Evolutionary conservation across 2,888 invertebrate species (phyloP), one percentile per base, ranked within the genome.

Genomic region (Acrobasis consociella): DNA sequence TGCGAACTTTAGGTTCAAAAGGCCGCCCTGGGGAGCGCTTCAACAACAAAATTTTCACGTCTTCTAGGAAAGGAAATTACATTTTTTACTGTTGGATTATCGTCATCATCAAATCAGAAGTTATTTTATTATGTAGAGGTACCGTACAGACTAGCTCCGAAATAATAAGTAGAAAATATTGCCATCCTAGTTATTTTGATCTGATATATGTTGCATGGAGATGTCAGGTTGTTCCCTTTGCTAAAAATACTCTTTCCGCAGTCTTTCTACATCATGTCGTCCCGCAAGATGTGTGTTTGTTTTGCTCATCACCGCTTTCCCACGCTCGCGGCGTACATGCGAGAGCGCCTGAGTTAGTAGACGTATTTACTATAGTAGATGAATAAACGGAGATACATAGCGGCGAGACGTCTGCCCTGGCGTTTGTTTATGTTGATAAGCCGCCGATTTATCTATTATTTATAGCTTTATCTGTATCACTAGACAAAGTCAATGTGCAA

Each of bases 391-490:
- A 31, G 31, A 31, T 0, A 31, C 31, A 31, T 22, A 5, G 53
- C 53, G 51, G 31, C 51, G 16, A 56, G 17, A 56, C 53, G 38
- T 31, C 31, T 31, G 31, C 31, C 31, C 31, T 2, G 8, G 31
- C 31, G 31, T 52, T 10, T 56, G 42, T 56, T 42, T 56, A 15
- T 38, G 15, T 56, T 56, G 56, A 56, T 56, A 42, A 56, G 9
- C 16, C 42, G 42, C 46, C 22, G 22, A 56, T 56, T 17, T 42
- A n/a, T 56, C 13, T 46, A n/a, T 31, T 13, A 13, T 46, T 46
- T 46, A 46, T n/a, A 46, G 46, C 11, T 46, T 46, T 42, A 42
- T 42, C 42, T 11, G 11, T 46, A 46, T 5, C 46, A 46, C 31
- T 31, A 31, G 31, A 31, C 7, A 31, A 31, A 31, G 31, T 8